Percentiles rank a stretch among this genome's conserved stretches.
Conservation (phyloP, 2,113 vertebrate genomes). For the Gambusia affinis region DNA sequence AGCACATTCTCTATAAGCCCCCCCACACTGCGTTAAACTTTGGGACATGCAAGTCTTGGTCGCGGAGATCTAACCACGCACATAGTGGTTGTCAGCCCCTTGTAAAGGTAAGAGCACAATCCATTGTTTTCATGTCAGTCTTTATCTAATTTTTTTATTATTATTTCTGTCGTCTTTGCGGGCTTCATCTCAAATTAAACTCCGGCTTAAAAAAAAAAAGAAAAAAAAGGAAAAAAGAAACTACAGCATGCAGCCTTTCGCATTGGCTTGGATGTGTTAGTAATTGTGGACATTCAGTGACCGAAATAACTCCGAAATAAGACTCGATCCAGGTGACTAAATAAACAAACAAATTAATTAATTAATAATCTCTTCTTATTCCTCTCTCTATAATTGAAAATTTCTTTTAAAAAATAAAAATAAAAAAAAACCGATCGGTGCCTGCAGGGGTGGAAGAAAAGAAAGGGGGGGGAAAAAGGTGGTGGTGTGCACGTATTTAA, state of each 20-base stretch:
- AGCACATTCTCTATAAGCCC: constrained; percentile 80
- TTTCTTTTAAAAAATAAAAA: constrained; percentile 1
- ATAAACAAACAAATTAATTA: background rate
- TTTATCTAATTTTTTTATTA: constrained; percentile 20
- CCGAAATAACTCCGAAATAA: constrained; percentile 62
- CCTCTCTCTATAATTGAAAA: constrained; percentile 1
- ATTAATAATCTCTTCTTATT: background rate
- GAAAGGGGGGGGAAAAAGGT: background rate
- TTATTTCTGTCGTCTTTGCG: constrained; percentile 57
- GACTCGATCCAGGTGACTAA: constrained; percentile 56
- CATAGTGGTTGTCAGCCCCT: constrained; percentile 89
- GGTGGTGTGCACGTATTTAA: background rate
- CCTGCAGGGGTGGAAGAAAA: background rate
- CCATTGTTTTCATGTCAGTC: constrained; percentile 65
- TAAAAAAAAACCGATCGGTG: background rate
- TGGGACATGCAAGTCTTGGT: constrained; percentile 95
- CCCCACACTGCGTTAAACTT: constrained; percentile 92
- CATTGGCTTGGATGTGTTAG: constrained; percentile 2
- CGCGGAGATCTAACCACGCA: constrained; percentile 92
- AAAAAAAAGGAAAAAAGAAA: constrained; percentile 37
- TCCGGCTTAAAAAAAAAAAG: constrained; percentile 49
- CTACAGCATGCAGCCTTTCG: constrained; percentile 62
- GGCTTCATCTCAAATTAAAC: constrained; percentile 52
- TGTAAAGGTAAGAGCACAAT: constrained; percentile 90
- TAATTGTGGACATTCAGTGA: constrained; percentile 44